phyloP scores from a whole-genome alignment of 1,140 invertebrate species.

The Macrocentrus cingulum region DNA sequence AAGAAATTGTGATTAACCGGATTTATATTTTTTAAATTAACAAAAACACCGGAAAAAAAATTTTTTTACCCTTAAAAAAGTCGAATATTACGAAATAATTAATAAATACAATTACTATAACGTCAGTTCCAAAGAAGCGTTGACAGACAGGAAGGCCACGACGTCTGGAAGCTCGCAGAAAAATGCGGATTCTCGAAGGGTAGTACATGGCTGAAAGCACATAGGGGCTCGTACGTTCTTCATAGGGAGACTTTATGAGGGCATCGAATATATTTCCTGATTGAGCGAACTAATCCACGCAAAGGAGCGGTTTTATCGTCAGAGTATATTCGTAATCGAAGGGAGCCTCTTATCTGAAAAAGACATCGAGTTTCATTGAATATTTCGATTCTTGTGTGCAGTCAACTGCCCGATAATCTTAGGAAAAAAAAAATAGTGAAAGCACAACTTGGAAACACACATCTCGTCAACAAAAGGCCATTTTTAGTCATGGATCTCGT shows the following conservation, averaged over 20 bases:
- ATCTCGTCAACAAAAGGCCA: slow-evolving; percentile 15
- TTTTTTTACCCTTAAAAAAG: too few relatives aligned
- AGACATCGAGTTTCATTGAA: slow-evolving; percentile 22
- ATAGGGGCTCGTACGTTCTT: slow-evolving; percentile 32
- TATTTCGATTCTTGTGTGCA: slow-evolving; percentile 15
- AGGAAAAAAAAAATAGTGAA: neutral
- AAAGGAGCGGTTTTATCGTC: slow-evolving; percentile 51
- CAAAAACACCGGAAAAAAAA: too few relatives aligned
- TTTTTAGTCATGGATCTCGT: slow-evolving; percentile 33
- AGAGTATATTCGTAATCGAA: slow-evolving; percentile 46
- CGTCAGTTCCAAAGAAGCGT: too few relatives aligned
- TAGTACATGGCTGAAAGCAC: slow-evolving; percentile 16
- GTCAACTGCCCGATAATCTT: too few relatives aligned
- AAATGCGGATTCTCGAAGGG: slow-evolving; percentile 9
- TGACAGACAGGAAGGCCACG: too few relatives aligned
- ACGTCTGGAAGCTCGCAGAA: too few relatives aligned
- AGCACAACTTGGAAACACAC: neutral
- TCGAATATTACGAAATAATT: too few relatives aligned
- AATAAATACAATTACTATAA: too few relatives aligned
- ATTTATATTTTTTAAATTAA: too few relatives aligned
- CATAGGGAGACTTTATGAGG: slow-evolving; percentile 43
- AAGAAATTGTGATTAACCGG: too few relatives aligned
- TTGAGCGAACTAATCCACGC: slow-evolving; percentile 54
- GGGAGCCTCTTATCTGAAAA: slow-evolving; percentile 1
- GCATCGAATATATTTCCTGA: slow-evolving; percentile 50